Conservation (phyloP, 2,113 vertebrate genomes). For the Heloderma charlesbogerti region DNA sequence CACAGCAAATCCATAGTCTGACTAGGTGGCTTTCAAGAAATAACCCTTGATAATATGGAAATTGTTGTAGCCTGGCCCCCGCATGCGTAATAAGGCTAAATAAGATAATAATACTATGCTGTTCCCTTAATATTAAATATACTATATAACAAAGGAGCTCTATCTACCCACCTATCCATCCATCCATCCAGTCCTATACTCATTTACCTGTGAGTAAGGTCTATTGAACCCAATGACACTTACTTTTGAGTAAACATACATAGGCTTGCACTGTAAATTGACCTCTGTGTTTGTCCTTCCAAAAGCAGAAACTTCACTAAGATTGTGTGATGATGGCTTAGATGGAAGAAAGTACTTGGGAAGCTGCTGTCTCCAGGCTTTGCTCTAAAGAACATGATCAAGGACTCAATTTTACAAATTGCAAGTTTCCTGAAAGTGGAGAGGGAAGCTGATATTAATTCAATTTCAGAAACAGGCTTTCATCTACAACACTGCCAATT, state of each 20-base stretch:
- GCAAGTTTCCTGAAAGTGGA: constrained; percentile 18
- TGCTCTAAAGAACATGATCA: constrained; percentile 31
- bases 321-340: constrained; percentile 8
- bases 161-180: background rate
- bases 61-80: background rate
- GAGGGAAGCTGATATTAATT: constrained; percentile 28
- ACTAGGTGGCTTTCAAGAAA: background rate
- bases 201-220: background rate
- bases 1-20: background rate
- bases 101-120: background rate
- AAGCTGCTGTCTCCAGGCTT: constrained; percentile 5
- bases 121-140: background rate
- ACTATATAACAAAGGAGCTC: too few relatives aligned
- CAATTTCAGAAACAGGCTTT: constrained; percentile 38
- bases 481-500: constrained; percentile 26
- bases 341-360: background rate
- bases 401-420: constrained; percentile 47
- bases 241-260: background rate
- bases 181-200: background rate
- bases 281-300: too few relatives aligned
- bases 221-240: background rate
- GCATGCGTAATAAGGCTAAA: background rate
- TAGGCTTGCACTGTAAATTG: background rate
- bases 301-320: background rate
- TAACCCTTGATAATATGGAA: background rate